phyloP scores from a whole-genome alignment of 2,888 invertebrate genomes.

The Omphaloscelis lunosa region DNA sequence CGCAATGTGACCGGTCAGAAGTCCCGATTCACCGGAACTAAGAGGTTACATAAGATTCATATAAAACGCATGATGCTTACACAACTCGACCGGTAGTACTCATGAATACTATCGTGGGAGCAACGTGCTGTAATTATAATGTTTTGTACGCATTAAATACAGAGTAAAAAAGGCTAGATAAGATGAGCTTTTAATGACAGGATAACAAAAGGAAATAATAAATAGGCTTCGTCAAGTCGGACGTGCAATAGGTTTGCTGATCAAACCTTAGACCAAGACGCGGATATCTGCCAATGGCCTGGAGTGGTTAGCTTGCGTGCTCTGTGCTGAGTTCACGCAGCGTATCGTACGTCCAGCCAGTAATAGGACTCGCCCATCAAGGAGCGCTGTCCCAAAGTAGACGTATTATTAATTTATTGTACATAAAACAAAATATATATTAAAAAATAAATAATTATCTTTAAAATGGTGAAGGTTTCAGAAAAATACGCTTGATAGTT shows the following conservation, averaged over 20 bases:
- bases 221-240: neutral
- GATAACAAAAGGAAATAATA: neutral
- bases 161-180: neutral
- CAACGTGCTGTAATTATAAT: constrained; percentile 31
- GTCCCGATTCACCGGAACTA: constrained; percentile 52
- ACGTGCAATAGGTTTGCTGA: neutral
- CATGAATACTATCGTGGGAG: constrained; percentile 51
- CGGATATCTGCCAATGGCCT: no score
- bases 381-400: no score
- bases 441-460: no score
- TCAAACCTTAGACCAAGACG: neutral
- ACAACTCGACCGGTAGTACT: constrained; percentile 49
- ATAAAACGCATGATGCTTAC: constrained; percentile 46
- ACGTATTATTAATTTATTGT: no score
- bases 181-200: neutral
- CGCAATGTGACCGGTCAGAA: constrained; percentile 53
- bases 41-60: constrained; percentile 44
- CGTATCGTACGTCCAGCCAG: no score
- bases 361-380: no score
- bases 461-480: no score
- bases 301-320: no score
- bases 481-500: no score
- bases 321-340: no score
- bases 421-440: no score
- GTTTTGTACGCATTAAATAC: constrained; percentile 17